A percentile compares a stretch with the other conserved stretches of the same genome.
phyloP scores from a whole-genome alignment of 2,888 invertebrate genomes.

The Ditylenchus weischeri region DNA sequence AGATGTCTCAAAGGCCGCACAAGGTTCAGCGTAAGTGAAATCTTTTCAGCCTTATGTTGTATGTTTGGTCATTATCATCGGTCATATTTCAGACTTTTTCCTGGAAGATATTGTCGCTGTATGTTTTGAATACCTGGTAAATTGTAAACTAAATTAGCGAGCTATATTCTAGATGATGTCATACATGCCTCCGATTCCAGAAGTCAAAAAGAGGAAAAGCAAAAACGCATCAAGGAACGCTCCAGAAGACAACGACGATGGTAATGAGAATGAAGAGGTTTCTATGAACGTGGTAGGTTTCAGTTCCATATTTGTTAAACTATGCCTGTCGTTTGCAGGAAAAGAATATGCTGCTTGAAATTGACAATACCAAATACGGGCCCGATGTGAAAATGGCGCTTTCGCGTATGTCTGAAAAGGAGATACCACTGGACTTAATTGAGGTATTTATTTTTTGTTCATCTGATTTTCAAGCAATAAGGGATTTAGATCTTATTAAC shows the following conservation, averaged over 20 bases:
- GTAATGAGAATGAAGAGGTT: slow-evolving; percentile 64
- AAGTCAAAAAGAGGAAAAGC: slow-evolving; percentile 64
- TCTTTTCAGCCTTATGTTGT: background rate
- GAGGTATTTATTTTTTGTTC: slow-evolving; percentile 64
- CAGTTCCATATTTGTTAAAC: background rate
- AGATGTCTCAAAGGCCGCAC: slow-evolving; percentile 67
- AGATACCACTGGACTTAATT: slow-evolving; percentile 85
- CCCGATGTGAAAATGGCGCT: slow-evolving; percentile 27
- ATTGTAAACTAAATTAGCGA: background rate
- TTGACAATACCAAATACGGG: slow-evolving; percentile 42
- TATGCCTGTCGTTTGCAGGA: slow-evolving; percentile 7
- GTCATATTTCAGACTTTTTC: slow-evolving; percentile 72
- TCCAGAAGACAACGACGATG: slow-evolving; percentile 65
- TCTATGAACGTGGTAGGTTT: slow-evolving; percentile 37
- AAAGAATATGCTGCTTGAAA: slow-evolving; percentile 68
- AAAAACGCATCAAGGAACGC: slow-evolving; percentile 44
- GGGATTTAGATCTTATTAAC: slow-evolving; percentile 65
- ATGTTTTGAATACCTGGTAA: slow-evolving; percentile 71
- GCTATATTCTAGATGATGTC: slow-evolving; percentile 65
- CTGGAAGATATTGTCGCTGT: slow-evolving; percentile 75
- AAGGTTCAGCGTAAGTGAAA: slow-evolving; percentile 42
- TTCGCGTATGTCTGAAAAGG: slow-evolving; percentile 74
- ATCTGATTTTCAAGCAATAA: background rate
- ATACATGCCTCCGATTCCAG: slow-evolving; percentile 23
- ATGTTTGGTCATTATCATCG: background rate